Base-by-base conservation (phyloP, 2,113 vertebrate species). In the Oceanites oceanicus region DNA sequence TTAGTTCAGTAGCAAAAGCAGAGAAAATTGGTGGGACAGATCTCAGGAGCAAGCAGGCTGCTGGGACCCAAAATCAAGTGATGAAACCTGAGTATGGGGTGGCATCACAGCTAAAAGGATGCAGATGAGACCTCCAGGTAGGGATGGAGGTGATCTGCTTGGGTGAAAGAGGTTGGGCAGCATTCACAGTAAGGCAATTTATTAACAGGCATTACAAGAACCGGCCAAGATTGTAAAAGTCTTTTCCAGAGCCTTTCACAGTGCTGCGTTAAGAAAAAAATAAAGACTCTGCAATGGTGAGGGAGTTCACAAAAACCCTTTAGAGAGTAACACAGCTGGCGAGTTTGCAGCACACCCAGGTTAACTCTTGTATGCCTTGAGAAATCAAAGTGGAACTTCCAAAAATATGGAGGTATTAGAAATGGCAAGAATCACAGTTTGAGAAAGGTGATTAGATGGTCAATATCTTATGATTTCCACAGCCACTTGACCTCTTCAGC, bases 381-480 rank as follows among this genome's bases (percentile, higher is more conserved):
- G 40, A 91, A 81, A 87, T 3, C 52, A 44, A 74, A 67, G 40
- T 19, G 11, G 8, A 90, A 36, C 15, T 50, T 45, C 34, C 40
- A 71, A 36, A 80, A 56, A 18, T 6, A 2, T 2, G 17, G 10
- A 11, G 6, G 2, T 5, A 11, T 15, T 30, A 34, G 44, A 82
- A 86, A 42, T 0, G 14, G 15, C 15, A 23, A 32, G 6, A 40
- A 32, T 29, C 7, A 4, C 1, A 2, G 5, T 15, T 52, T 47
- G 13, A 34, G 47, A 40, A 14, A 61, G 19, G 20, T 13, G 26
- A 22, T 36, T 11, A 30, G 13, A 36, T 15, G 25, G 14, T 16
- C 15, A 12, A 6, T 16, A 6, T 4, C 34, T 52, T 45, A 6
- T 2, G 3, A 25, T 70, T 65, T 34, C 58, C n/a, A 62, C 7